Evolutionary conservation across 2,888 invertebrate species (phyloP), one percentile per base, ranked within the genome.

Genomic region (Zele albiditarsus): DNA sequence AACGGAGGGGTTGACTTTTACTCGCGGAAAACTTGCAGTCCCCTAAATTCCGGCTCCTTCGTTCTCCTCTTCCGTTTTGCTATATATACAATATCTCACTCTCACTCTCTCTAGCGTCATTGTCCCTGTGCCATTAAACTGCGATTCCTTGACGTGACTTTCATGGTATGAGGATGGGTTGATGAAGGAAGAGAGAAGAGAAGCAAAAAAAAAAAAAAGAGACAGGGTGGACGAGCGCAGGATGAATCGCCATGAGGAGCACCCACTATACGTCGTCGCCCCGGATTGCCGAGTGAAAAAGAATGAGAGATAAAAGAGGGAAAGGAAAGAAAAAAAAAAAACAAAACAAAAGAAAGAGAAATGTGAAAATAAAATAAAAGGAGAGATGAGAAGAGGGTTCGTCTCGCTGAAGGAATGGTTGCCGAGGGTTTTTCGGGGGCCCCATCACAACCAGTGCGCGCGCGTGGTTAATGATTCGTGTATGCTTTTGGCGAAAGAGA

Each of bases 11-110:
- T 71, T 60, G 71, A 71, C 71, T 69, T 58, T 68, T 58, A 69
- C 69, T 71, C 71, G 71, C 71, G 71, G 71, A 71, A 71, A 71
- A 71, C 27, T 71, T 60, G 62, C 42, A 63, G 66, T 72, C 75
- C 75, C 75, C 71, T 75, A 75, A 75, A 75, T 75, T 75, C 75
- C 75, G 75, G 75, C 46, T 53, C 62, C 67, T 72, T 75, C 65
- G 68, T n/a, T 53, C 20, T 53, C 20, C 53, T 53, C 20, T 20
- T 53, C 46, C 53, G 16, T 46, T 46, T 16, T 38, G 71, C 46
- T 53, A 57, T 70, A 65, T n/a, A n/a, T n/a, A n/a, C n/a, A n/a
- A n/a, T n/a, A n/a, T n/a, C n/a, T n/a, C 38, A 71, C 66, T 71
- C 57, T 71, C 57, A 12, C 38, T 38, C 38, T 12, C 38, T 38